phyloP scores from a whole-genome alignment of 1,140 invertebrate species.

The Atta texana region DNA sequence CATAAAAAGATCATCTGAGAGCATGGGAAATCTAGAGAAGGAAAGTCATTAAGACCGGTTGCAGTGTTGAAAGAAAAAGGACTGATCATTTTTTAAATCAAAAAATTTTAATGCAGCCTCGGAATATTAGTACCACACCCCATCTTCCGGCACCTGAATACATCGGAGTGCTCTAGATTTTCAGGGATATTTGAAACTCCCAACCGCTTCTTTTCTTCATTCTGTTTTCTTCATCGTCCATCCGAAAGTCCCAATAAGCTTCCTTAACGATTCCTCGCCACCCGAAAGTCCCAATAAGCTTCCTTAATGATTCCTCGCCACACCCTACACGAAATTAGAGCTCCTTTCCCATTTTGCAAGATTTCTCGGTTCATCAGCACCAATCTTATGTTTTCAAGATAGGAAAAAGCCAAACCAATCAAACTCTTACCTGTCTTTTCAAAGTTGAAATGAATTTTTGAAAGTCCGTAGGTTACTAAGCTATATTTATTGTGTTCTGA shows the following conservation, averaged over 20 bases:
- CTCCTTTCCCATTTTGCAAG: slow-evolving; percentile 63
- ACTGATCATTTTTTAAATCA: slow-evolving; percentile 67
- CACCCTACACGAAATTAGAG: slow-evolving; percentile 69
- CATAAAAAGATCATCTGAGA: neutral
- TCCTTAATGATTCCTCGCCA: slow-evolving; percentile 72
- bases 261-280: slow-evolving; percentile 72
- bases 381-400: slow-evolving; percentile 24
- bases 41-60: slow-evolving; percentile 51
- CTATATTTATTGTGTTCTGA: slow-evolving; percentile 43
- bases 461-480: neutral
- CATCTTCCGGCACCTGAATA: slow-evolving; percentile 73
- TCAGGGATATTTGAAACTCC: slow-evolving; percentile 63
- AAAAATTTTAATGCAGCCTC: slow-evolving; percentile 44
- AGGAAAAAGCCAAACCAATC: slow-evolving; percentile 49
- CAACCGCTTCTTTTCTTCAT: slow-evolving; percentile 41
- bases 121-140: slow-evolving; percentile 69
- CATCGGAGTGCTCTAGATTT: slow-evolving; percentile 62
- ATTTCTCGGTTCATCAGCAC: slow-evolving; percentile 58
- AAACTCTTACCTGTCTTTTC: slow-evolving; percentile 15
- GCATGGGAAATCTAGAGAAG: neutral
- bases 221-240: slow-evolving; percentile 47
- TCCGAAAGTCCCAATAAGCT: slow-evolving; percentile 44
- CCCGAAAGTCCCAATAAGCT: slow-evolving; percentile 44
- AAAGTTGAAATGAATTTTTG: slow-evolving; percentile 1
- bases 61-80: slow-evolving; percentile 26